A percentile compares a stretch with the other conserved stretches of the same genome.
phyloP scores from a whole-genome alignment of 2,797 vertebrate genomes.

The Merluccius polli region DNA sequence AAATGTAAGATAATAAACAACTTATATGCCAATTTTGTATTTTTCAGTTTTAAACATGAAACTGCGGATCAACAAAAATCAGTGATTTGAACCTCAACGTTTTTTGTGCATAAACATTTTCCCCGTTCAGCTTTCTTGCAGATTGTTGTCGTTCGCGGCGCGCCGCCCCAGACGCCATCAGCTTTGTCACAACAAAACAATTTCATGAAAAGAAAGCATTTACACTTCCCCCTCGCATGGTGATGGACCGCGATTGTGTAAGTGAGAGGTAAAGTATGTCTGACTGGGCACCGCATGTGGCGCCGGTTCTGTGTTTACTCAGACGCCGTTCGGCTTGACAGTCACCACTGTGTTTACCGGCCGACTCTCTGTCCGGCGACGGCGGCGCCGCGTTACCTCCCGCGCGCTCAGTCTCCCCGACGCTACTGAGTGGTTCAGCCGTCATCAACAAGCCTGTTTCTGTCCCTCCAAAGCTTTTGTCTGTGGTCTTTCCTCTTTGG shows the following conservation, averaged over 20 bases:
- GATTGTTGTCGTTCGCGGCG: not conserved
- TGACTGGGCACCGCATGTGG: constrained; percentile 11
- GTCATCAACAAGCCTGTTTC: not conserved
- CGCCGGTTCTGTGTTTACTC: constrained; percentile 3
- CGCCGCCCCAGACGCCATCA: not conserved
- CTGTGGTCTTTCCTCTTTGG: not conserved
- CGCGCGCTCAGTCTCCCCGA: constrained; percentile 9
- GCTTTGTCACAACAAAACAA: not conserved
- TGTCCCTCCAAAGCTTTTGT: not conserved
- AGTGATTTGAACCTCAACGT: not conserved
- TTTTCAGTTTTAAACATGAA: too few relatives aligned
- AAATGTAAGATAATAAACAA: too few relatives aligned
- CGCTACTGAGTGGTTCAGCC: constrained; percentile 8
- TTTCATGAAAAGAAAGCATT: not conserved
- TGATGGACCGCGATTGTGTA: not conserved
- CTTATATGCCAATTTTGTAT: not conserved
- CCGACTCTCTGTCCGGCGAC: not conserved
- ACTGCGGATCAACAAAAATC: not conserved
- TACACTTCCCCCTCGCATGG: not conserved
- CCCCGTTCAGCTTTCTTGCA: not conserved
- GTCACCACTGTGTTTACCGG: not conserved
- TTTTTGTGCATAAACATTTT: not conserved
- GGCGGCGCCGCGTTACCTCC: constrained; percentile 17
- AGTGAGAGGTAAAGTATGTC: not conserved
- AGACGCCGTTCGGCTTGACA: not conserved